Conservation (phyloP, 2,888 invertebrate genomes). For the Tridacna crocea region DNA sequence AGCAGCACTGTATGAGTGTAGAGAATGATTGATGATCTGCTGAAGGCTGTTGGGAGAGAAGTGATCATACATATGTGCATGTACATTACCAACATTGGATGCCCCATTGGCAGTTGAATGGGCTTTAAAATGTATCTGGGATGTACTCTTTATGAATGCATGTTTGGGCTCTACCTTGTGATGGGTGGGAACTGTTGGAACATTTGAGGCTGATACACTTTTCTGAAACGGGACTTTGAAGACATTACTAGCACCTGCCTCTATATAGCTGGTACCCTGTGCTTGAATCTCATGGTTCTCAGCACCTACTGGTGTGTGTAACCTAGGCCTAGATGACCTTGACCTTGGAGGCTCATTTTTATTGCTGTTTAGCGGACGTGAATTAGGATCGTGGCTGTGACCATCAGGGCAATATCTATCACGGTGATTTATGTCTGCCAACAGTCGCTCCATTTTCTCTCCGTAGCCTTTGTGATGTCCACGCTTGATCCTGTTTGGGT, state of each 20-base stretch:
- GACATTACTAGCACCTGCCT: conserved; percentile 58
- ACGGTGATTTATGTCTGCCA: conserved; percentile 66
- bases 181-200: conserved; percentile 50
- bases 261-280: conserved; percentile 57
- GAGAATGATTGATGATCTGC: conserved; percentile 64
- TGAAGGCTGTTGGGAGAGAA: conserved; percentile 62
- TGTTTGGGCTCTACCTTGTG: conserved; percentile 67
- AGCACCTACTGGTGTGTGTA: conserved; percentile 68
- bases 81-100: conserved; percentile 32
- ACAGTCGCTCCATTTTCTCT: conserved; percentile 65
- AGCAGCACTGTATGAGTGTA: conserved; percentile 66
- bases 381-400: conserved; percentile 64
- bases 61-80: conserved; percentile 58
- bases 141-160: conserved; percentile 68
- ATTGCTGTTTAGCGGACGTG: conserved; percentile 56
- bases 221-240: conserved; percentile 64
- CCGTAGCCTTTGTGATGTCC: conserved; percentile 30
- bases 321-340: conserved; percentile 60
- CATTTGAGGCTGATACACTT: conserved; percentile 56
- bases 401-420: conserved; percentile 63
- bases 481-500: conserved; percentile 74
- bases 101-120: conserved; percentile 33
- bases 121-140: conserved; percentile 55
- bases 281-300: conserved; percentile 66
- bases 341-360: conserved; percentile 49